Evolutionary conservation across 2,888 invertebrate species (phyloP), one percentile per base, ranked within the genome.

Genomic region (Chorisops tibialis): DNA sequence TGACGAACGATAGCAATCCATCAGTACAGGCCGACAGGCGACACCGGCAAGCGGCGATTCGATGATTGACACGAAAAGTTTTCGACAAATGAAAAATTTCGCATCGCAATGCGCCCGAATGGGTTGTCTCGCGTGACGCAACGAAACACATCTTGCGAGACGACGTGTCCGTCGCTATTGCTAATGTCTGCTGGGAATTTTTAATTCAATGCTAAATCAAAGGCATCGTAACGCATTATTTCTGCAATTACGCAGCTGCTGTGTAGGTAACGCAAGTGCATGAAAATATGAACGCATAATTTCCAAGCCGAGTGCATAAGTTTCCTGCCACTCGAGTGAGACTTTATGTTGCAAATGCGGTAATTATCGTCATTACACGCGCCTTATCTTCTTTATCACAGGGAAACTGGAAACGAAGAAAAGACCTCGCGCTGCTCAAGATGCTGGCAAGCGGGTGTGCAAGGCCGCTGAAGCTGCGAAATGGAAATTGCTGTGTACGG

Each of bases 311-410:
- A n/a, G n/a, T 9, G 30, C 30, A 30, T 30, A 30, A 30, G 30
- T 30, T n/a, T 30, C 30, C 30, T 7, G 30, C 7, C 30, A 9
- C 30, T 30, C 30, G 2, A 30, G 30, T 30, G 30, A 30, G 62
- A 62, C 18, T 38, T 18, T 50, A 43, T 49, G 48, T 50, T 35
- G 47, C 39, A 56, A 61, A 50, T 47, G 56, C 54, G 43, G 58
- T 61, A 62, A 64, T 64, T 62, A 64, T 64, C 45, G 43, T 62
- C 56, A 64, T 64, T 64, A 64, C 54, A 64, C 38, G 62, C 62
- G 41, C 62, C 59, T 64, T 59, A 62, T 59, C 51, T 41, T 35
- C 54, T 59, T 49, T 45, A 63, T 50, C 38, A 16, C 14, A 11
- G 30, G 48, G 61, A 59, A 59, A 62, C 52, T 61, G 61, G 61